Evolutionary conservation across 37 sponge, comb jelly and placozoan genomes (phyloP).

Genomic region (Cladorhizidae sp.): DNA sequence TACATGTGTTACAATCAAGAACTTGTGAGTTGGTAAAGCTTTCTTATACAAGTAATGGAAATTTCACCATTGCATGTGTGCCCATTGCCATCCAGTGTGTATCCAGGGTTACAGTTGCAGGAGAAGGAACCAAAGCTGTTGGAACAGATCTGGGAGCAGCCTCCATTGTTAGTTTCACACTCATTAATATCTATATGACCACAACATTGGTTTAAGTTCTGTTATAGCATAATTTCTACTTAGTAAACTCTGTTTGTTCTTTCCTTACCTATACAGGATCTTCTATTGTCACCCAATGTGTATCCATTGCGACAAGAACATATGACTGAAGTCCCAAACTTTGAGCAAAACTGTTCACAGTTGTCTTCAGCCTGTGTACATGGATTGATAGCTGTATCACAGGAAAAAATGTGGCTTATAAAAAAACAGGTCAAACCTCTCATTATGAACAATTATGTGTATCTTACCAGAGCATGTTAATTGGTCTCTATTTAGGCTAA

Average conservation of each 20-base stretch:
- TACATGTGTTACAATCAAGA: too few species aligned
- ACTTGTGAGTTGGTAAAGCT: too few species aligned
- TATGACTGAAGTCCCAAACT: neutral
- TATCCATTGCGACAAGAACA: conserved; percentile 13
- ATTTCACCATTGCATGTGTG: conserved; percentile 48
- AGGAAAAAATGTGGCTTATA: neutral
- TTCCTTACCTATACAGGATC: conserved; percentile 21
- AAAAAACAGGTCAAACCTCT: neutral
- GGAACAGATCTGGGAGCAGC: conserved; percentile 39
- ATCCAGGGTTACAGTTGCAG: conserved; percentile 48
- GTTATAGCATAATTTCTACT: too few species aligned
- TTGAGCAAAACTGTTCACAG: neutral
- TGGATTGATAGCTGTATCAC: neutral
- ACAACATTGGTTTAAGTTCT: neutral
- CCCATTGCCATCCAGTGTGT: conserved; percentile 29
- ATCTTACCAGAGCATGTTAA: neutral
- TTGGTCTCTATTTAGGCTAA: neutral
- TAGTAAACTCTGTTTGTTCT: neutral
- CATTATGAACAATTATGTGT: neutral
- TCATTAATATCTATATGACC: conserved; percentile 43
- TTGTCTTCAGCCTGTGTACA: neutral
- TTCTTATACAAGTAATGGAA: neutral
- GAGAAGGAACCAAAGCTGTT: conserved; percentile 28
- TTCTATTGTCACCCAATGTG: neutral
- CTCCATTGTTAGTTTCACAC: conserved; percentile 59